A percentile compares a stretch with the other conserved stretches of the same genome.
Conservation (phyloP, 1,140 invertebrate genomes). For the Drosophila ambigua region DNA sequence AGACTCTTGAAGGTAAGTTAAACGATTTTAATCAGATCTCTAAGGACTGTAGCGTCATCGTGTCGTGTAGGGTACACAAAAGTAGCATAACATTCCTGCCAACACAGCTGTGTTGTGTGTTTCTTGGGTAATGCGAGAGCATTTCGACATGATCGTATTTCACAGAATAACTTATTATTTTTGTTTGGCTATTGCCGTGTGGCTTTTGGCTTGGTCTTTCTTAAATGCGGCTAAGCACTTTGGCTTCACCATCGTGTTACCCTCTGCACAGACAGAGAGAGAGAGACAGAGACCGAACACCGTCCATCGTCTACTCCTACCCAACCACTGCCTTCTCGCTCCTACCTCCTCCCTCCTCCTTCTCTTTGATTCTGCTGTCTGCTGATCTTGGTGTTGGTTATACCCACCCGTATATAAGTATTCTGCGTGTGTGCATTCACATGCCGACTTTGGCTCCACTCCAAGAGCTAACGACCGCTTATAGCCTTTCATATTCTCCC, state of each 20-base stretch:
- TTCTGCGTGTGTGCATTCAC: conserved; percentile 26
- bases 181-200: conserved; percentile 42
- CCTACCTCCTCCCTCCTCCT: too few species aligned
- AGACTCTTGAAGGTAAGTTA: too few species aligned
- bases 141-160: conserved; percentile 77
- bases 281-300: neutral
- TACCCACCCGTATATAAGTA: too few species aligned
- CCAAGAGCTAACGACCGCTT: conserved; percentile 65
- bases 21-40: conserved; percentile 17
- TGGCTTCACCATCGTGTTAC: conserved; percentile 18
- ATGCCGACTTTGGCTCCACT: conserved; percentile 37
- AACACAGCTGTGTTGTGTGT: conserved; percentile 30
- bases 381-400: too few species aligned
- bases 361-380: too few species aligned
- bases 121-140: conserved; percentile 70
- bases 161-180: conserved; percentile 74
- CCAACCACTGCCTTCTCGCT: neutral
- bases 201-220: conserved; percentile 55
- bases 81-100: conserved; percentile 45
- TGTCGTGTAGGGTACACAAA: conserved; percentile 18
- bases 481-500: conserved; percentile 43
- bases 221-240: conserved; percentile 77
- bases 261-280: conserved; percentile 3
- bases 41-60: neutral
- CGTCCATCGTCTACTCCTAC: too few species aligned